phyloP scores from a whole-genome alignment of 2,888 invertebrate genomes.

The Lycia hirtaria region DNA sequence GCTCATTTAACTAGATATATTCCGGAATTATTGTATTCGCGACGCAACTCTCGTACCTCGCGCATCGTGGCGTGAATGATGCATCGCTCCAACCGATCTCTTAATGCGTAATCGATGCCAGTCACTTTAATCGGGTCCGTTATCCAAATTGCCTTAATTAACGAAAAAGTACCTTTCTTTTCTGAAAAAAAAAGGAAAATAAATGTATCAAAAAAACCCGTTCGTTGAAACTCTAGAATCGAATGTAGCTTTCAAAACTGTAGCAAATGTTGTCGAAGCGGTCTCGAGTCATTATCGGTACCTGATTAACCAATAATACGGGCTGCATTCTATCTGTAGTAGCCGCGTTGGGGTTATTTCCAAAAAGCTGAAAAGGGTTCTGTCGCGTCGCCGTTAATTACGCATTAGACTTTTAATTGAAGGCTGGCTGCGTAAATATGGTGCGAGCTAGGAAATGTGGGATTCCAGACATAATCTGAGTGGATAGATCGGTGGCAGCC shows the following conservation, averaged over 20 bases:
- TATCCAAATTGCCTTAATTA: conserved; percentile 74
- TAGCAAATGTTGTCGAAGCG: conserved; percentile 59
- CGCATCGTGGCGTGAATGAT: conserved; percentile 64
- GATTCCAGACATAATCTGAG: conserved; percentile 50
- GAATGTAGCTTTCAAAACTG: conserved; percentile 62
- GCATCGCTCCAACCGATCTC: conserved; percentile 41
- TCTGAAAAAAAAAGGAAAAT: conserved; percentile 42
- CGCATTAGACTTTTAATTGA: conserved; percentile 43
- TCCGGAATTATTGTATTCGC: conserved; percentile 75
- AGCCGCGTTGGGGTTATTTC: conserved; percentile 28
- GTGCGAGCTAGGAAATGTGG: conserved; percentile 44
- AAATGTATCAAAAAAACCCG: conserved; percentile 69
- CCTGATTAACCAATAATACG: conserved; percentile 47
- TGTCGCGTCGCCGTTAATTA: conserved; percentile 40
- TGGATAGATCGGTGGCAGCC: conserved; percentile 40
- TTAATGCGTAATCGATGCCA: conserved; percentile 62
- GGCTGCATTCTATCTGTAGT: conserved; percentile 34
- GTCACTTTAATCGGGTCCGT: conserved; percentile 68
- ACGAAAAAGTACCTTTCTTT: conserved; percentile 63
- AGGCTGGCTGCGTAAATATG: conserved; percentile 44
- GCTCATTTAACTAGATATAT: conserved; percentile 79
- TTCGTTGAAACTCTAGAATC: conserved; percentile 61
- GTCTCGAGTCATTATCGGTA: conserved; percentile 50
- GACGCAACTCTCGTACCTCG: conserved; percentile 62
- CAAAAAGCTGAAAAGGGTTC: conserved; percentile 37